Base-by-base conservation (phyloP, 2,888 invertebrate genomes). In the Gortyna flavago region DNA sequence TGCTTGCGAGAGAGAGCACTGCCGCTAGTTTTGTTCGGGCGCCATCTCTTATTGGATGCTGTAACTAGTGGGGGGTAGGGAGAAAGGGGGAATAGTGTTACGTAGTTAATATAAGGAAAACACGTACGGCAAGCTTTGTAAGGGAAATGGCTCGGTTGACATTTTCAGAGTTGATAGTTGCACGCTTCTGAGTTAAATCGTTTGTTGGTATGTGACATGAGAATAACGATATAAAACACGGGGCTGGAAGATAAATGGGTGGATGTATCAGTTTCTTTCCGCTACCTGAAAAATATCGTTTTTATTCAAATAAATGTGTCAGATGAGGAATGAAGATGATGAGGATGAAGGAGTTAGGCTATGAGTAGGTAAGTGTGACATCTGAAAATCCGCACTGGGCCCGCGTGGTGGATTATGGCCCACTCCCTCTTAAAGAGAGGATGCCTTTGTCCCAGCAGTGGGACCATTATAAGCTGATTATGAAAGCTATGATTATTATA, bases 41-140 rank as follows among this genome's bases (percentile, higher is more conserved):
- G 95, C 95, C 96, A 96, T 95, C 96, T 96, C 95, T 95, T 95
- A 96, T 95, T 95, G 96, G 96, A 94, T 94, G 95, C 92, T 92
- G 93, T 92, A 93, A 95, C 95, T 95, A 94, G 90, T 90, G 91
- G 92, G 91, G 92, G 90, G 91, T 84, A 91, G 91, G 91, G 90
- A 81, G 89, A 87, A 88, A 92, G 94, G 95, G 93, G 93, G 92
- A 90, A 94, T 95, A 96, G 95, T 95, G 93, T 93, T 93, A 93
- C 94, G 94, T 95, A 94, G 95, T 95, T 96, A 95, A 94, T 95
- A 93, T 94, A 96, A 95, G 95, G 96, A 95, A 96, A 96, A 95
- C 96, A 96, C 96, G 95, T 95, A 95, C 94, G 94, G 85, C 81
- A 87, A 91, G 94, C 94, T 94, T 94, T 94, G 94, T 93, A 92